A percentile compares a stretch with the other conserved stretches of the same genome.
Conservation (phyloP, 2,797 vertebrate genomes). For the Delichon dasypus region DNA sequence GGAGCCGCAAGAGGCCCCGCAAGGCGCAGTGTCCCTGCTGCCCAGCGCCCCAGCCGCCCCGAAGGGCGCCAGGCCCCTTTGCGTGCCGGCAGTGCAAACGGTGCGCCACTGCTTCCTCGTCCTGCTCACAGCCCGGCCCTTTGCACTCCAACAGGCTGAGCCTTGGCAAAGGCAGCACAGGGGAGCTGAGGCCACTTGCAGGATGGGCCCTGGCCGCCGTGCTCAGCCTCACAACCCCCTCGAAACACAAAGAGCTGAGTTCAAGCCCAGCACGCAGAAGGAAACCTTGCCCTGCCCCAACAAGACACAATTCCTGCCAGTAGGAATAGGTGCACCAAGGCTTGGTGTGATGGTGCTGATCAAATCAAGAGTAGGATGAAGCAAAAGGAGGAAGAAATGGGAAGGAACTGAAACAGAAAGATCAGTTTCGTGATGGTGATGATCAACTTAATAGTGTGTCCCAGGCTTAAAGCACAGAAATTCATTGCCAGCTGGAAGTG, state of each 20-base stretch:
- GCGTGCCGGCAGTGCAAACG: no score
- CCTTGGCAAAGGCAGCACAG: no score
- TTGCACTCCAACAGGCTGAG: no score
- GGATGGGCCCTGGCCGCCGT: no score
- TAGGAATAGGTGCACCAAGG: not conserved
- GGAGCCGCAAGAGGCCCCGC: not conserved
- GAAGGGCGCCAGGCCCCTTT: not conserved
- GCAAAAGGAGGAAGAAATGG: not conserved
- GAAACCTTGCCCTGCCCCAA: accelerated
- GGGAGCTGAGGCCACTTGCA: no score
- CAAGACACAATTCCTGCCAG: no score
- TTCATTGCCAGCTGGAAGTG: accelerated
- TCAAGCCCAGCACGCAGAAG: not conserved
- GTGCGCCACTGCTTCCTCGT: no score
- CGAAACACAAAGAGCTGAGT: accelerated
- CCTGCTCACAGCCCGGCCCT: no score
- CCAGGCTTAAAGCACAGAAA: not conserved
- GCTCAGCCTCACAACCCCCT: accelerated
- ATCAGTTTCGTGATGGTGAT: no score
- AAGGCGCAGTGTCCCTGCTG: not conserved
- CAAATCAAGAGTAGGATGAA: not conserved
- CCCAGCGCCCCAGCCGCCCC: not conserved
- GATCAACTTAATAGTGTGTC: not conserved
- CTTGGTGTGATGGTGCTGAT: no score
- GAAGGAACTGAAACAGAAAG: no score